A percentile compares a stretch with the other conserved stretches of the same genome.
Evolutionary conservation across 2,888 invertebrate species (phyloP).

Genomic region (Microplitis deprimator): DNA sequence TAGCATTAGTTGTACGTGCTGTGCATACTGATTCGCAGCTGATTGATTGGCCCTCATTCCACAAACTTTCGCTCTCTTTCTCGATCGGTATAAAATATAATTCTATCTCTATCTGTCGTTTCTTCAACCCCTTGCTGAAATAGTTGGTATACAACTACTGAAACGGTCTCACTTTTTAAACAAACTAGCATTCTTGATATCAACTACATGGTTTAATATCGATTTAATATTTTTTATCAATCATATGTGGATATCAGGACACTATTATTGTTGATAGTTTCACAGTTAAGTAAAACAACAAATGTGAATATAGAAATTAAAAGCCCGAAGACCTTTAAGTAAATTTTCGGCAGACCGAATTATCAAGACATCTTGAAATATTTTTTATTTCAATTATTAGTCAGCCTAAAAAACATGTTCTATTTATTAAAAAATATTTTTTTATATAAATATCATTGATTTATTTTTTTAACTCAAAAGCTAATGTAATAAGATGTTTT

Average conservation of each 20-base stretch:
- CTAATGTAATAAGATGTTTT: background rate
- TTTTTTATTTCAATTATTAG: no score
- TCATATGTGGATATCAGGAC: no score
- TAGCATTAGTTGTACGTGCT: slow-evolving; percentile 71
- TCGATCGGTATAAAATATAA: slow-evolving; percentile 28
- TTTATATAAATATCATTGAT: no score
- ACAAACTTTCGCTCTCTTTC: slow-evolving; percentile 53
- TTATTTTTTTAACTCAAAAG: background rate
- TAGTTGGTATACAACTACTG: background rate
- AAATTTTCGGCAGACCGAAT: no score
- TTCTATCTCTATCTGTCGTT: background rate
- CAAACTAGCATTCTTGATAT: background rate
- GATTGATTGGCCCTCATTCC: slow-evolving; percentile 70
- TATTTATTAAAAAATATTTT: no score
- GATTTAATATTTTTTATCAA: no score
- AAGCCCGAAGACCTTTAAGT: no score
- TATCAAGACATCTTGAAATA: no score
- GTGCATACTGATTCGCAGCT: slow-evolving; percentile 71
- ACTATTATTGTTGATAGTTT: no score
- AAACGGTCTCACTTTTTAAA: background rate
- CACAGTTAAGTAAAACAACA: no score
- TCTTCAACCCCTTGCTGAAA: background rate
- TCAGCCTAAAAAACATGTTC: no score
- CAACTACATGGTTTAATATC: background rate
- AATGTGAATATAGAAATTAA: no score